These are phyloP conservation scores for Chionis minor DNA, from an alignment of 2,113 vertebrate genomes.

Conservation along the genomic window DNA sequence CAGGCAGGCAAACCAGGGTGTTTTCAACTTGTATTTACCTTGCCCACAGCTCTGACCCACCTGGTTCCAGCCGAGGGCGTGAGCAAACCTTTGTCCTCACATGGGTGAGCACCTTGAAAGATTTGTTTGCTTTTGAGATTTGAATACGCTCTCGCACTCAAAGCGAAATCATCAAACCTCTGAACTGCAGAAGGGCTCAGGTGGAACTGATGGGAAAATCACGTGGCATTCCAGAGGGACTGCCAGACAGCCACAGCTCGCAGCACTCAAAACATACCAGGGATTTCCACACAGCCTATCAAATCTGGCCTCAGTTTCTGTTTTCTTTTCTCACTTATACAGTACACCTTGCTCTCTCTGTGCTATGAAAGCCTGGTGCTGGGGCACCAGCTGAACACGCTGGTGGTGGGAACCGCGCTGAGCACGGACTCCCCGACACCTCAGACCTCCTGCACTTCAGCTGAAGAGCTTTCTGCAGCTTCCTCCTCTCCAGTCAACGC, in stretches of 20 bases:
- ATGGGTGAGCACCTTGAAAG: neutral
- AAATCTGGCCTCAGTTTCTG: neutral
- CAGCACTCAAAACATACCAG: accelerated
- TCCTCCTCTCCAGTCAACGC: neutral
- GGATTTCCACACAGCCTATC: neutral
- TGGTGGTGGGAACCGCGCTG: accelerated
- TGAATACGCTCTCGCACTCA: neutral
- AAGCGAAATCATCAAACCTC: neutral
- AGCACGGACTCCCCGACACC: neutral
- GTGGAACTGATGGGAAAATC: neutral
- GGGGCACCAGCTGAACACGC: neutral
- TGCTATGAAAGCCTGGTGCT: neutral
- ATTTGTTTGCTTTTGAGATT: conserved; percentile 16
- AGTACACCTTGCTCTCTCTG: neutral
- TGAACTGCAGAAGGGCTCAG: neutral
- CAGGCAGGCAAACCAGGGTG: neutral
- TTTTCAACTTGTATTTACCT: neutral
- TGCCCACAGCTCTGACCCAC: neutral
- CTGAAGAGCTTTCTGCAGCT: neutral
- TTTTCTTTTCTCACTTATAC: neutral
- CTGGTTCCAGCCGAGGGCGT: neutral
- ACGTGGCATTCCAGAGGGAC: accelerated
- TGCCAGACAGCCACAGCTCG: neutral
- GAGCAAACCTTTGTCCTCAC: conserved; percentile 21
- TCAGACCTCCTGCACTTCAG: neutral